Evolutionary conservation across 2,113 vertebrate genomes (phyloP), one percentile per base, ranked within the genome.

Genomic region (Oophaga pumilio): DNA sequence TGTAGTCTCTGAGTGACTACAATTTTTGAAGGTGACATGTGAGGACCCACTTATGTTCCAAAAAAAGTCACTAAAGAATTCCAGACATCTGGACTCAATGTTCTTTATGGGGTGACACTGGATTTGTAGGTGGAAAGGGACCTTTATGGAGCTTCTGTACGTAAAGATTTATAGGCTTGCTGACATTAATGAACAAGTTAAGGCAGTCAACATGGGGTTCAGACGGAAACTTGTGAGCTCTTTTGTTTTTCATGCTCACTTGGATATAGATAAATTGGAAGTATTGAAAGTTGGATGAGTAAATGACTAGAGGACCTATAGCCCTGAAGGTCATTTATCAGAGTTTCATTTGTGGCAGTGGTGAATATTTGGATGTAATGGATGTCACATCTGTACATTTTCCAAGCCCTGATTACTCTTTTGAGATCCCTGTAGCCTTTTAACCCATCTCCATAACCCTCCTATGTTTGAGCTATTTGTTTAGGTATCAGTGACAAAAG

Each of bases 91-190:
- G 87, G 87, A 83, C 60, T 84, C 49, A 88, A 85, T 93, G 88
- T 90, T 73, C 82, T 95, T 95, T 93, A 95, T 83, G 85, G 91
- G 82, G 93, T 94, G 93, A 86, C 80, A 20, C 0, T 74, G 90
- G 92, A 95, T 95, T 95, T 95, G 94, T 92, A 90, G 92, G 93
- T 92, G 89, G 89, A 91, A 66, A 68, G 92, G 91, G 93, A 91
- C 92, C 90, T 91, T 89, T 71, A 49, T 59, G 89, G 89, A 91
- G 93, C 94, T 95, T 94, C 94, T 92, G 94, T 94, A 91, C 91
- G 84, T 90, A 6, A 20, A 74, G 83, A 95, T 94, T 93, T 94
- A 95, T 0, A 87, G 89, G 89, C 0, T 88, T 69, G 89, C 90
- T 93, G 94, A 94, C 93, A 82, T 92, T 91, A 93, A 93, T 89